Evolutionary conservation across 2,113 vertebrate species (phyloP).

Genomic region (Setophaga kirtlandii): DNA sequence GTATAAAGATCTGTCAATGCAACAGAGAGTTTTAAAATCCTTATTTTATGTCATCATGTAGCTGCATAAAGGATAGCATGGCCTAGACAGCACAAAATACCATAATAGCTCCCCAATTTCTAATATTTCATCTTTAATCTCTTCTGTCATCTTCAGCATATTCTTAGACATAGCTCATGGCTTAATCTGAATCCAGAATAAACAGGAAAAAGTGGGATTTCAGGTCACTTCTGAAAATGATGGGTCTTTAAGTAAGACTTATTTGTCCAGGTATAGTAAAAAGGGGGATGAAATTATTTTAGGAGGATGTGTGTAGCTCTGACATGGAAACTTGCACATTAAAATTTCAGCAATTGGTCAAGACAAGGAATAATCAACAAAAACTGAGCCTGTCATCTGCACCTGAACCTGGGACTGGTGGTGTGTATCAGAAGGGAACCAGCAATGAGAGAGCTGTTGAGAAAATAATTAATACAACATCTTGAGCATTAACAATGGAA

Average conservation of each 20-base stretch:
- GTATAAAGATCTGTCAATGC: neutral
- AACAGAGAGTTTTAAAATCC: neutral
- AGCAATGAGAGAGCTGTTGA: neutral
- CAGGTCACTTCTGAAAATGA: neutral
- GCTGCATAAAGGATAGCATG: neutral
- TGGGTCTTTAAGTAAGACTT: neutral
- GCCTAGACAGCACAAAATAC: neutral
- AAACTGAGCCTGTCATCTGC: neutral
- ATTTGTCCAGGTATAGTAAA: neutral
- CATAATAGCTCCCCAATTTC: neutral
- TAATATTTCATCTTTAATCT: neutral
- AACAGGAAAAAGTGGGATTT: neutral
- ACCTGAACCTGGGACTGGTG: too few species aligned
- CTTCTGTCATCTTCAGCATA: neutral
- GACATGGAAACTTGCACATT: neutral
- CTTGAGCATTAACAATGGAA: neutral
- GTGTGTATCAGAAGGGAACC: neutral
- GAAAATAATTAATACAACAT: neutral
- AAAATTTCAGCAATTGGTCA: neutral
- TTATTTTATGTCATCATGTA: neutral
- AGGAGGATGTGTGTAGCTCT: neutral
- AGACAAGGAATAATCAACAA: neutral
- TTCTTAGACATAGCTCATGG: neutral
- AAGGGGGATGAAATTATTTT: neutral
- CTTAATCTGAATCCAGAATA: neutral